phyloP scores from a whole-genome alignment of 2,888 invertebrate species.

The Habrosyne pyritoides region DNA sequence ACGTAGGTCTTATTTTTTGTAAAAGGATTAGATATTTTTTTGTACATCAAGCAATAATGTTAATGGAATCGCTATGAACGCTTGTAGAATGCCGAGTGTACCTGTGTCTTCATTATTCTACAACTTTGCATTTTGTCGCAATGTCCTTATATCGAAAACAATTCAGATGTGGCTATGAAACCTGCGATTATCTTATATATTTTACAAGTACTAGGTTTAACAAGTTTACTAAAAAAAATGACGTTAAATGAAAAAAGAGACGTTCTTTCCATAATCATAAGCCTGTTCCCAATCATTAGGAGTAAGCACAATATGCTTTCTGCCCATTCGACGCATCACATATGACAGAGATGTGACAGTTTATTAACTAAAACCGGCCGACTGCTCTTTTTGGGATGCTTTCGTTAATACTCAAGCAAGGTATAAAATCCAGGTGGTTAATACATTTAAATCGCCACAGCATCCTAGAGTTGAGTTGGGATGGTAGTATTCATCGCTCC shows the following conservation, averaged over 20 bases:
- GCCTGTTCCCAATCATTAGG: too few relatives aligned
- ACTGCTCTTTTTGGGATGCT: too few relatives aligned
- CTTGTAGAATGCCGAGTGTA: background rate
- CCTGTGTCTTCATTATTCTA: constrained; percentile 2
- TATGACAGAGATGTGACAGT: too few relatives aligned
- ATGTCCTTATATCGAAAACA: background rate
- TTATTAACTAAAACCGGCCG: too few relatives aligned
- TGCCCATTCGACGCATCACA: too few relatives aligned
- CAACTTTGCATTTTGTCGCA: background rate
- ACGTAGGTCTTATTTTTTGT: too few relatives aligned
- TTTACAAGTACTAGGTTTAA: background rate
- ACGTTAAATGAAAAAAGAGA: background rate
- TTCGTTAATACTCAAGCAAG: too few relatives aligned
- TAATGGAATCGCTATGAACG: background rate
- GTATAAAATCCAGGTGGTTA: too few relatives aligned
- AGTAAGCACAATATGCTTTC: too few relatives aligned
- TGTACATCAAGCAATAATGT: background rate
- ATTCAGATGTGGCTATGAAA: background rate
- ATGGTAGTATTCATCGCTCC: too few relatives aligned
- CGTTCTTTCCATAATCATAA: background rate
- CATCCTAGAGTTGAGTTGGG: too few relatives aligned
- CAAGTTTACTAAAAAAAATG: background rate
- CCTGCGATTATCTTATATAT: background rate
- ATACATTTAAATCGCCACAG: too few relatives aligned
- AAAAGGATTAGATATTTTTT: background rate